Evolutionary conservation across 1,140 invertebrate species (phyloP).

Genomic region (Temnothorax longispinosus): DNA sequence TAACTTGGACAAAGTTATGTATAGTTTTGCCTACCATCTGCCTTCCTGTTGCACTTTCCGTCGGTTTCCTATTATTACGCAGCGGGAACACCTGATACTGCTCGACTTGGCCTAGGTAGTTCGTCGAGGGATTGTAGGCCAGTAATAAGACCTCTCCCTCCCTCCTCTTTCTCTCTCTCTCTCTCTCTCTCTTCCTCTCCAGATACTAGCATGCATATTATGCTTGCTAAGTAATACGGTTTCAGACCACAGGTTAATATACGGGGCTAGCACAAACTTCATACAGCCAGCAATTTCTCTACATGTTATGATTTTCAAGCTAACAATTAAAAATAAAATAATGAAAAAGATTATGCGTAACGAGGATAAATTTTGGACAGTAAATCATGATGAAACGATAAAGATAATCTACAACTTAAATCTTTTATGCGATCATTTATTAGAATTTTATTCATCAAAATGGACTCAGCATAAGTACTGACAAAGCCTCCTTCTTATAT

Average conservation of each 20-base stretch:
- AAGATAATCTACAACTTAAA: not conserved
- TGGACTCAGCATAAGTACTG: not conserved
- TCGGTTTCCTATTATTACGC: no score
- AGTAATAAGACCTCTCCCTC: no score
- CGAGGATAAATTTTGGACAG: not conserved
- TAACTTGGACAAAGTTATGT: no score
- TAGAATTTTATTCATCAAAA: not conserved
- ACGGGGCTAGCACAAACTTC: not conserved
- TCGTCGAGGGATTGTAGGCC: no score
- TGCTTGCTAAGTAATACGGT: conserved; percentile 10
- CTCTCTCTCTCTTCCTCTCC: no score
- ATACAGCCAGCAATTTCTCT: not conserved
- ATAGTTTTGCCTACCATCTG: no score
- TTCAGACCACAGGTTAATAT: conserved; percentile 8
- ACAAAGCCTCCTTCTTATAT: not conserved
- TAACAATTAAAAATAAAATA: not conserved
- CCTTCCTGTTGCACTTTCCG: no score
- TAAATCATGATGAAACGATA: not conserved
- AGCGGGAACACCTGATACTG: no score
- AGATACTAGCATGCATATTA: no score
- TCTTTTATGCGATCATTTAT: not conserved
- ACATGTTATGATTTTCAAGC: no score
- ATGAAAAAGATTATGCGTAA: not conserved
- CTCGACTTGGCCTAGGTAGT: no score
- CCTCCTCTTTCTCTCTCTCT: no score